Evolutionary conservation across 2,888 invertebrate genomes (phyloP), one percentile per base, ranked within the genome.

Genomic region (Lasioglossum villosulum): DNA sequence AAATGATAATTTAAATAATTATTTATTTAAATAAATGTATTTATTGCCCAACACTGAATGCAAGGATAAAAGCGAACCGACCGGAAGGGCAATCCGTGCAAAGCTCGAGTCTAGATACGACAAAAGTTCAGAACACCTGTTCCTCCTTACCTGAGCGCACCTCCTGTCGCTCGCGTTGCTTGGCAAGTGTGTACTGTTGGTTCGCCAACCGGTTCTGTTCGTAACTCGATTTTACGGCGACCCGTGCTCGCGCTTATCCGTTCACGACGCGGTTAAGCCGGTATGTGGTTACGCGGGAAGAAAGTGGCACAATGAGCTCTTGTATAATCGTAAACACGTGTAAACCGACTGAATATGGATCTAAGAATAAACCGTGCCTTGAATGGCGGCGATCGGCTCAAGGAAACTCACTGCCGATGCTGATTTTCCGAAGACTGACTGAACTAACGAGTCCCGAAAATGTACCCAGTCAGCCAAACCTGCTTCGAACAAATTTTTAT

Each of bases 51-150:
- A n/a, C n/a, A n/a, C n/a, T n/a, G n/a, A n/a, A 37, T 30, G 48
- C 59, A 59, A 59, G 37, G 45, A 23, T 27, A 39, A 45, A 30
- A 66, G 42, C 39, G 14, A 0, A n/a, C 30, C 66, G 45, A 39
- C n/a, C 4, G 56, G n/a, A 56, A 34, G 45, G 42, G 14, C 14
- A 72, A 70, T 42, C 52, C 1, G 66, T 16, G 27, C 34, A 66
- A 42, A 39, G 56, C 42, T 14, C 59, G 71, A 75, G 39, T 70
- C 72, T 34, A 39, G 71, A 56, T 34, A 59, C 68, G 72, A 56
- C 59, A 77, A 86, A 90, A 88, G 80, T 88, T 87, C 52, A 80
- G 59, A 91, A 86, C 91, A 90, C 90, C 90, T 91, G 90, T 86
- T 88, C 84, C 45, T 72, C 73, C 77, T 78, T 89, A 86, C 85